Conservation (phyloP, 2,888 invertebrate genomes). For the Tricholauxania praeusta region DNA sequence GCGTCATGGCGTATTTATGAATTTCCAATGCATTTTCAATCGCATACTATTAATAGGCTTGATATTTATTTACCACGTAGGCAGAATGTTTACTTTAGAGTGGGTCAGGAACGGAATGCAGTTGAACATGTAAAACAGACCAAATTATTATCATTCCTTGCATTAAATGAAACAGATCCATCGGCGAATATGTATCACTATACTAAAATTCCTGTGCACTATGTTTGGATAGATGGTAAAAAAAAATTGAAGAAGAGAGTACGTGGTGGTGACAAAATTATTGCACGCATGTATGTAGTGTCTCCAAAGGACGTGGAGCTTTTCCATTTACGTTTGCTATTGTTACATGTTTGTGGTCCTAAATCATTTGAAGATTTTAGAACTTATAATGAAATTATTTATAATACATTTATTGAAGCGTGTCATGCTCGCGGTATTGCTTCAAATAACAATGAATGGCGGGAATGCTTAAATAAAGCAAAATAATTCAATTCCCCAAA, state of each 20-base stretch:
- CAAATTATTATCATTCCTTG: conserved; percentile 37
- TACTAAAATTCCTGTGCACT: conserved; percentile 30
- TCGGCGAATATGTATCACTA: conserved; percentile 13
- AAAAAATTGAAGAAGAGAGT: conserved; percentile 25
- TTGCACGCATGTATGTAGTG: conserved; percentile 40
- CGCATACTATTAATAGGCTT: no score
- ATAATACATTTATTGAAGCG: conserved; percentile 39
- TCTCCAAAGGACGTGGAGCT: conserved; percentile 43
- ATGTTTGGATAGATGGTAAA: conserved; percentile 5
- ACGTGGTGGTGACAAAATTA: conserved; percentile 40
- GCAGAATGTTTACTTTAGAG: conserved; percentile 47
- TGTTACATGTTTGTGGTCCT: conserved; percentile 41
- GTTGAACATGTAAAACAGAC: conserved; percentile 31
- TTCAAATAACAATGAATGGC: conserved; percentile 44
- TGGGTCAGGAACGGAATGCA: conserved; percentile 38
- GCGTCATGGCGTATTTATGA: conserved; percentile 59
- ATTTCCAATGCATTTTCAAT: no score
- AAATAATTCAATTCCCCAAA: conserved; percentile 15
- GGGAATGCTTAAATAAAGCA: conserved; percentile 40
- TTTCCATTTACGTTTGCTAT: conserved; percentile 40
- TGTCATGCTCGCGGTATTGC: conserved; percentile 42
- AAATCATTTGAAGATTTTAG: conserved; percentile 39
- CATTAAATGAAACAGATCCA: conserved; percentile 25
- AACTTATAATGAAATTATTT: conserved; percentile 37
- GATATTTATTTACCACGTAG: conserved; percentile 58